Evolutionary conservation across 2,888 invertebrate species (phyloP), one percentile per base, ranked within the genome.

Genomic region (Drosophila dives): DNA sequence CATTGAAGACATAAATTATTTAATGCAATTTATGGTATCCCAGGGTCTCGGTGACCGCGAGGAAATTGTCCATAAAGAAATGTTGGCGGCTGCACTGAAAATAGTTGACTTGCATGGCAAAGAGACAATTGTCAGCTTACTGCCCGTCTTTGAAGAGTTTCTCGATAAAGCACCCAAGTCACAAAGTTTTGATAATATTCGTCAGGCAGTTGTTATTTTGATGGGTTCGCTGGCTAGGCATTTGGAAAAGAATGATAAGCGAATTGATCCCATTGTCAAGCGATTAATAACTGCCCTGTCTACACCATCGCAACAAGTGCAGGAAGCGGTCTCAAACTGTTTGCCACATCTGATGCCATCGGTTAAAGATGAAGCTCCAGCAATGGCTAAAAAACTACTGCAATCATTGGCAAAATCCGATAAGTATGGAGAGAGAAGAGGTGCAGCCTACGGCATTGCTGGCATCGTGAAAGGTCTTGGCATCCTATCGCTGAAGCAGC

Each of bases 151-250:
- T 93, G 98, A 99, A 93, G 95, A 97, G 75, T 98, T 98, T 92
- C 95, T 99, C 93, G 97, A 98, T 92, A 97, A 96, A 91, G 98
- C 99, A 1, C 98, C 99, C 0, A 97, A 98, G 92, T 97, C 97
- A 0, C 96, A 97, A 40, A 95, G 95, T 70, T 98, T 95, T 92
- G 99, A 99, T 93, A 96, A 97, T 17, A 97, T 99, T 61, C 95
- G 99, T 26, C 99, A 99, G 93, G 97, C 98, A 73, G 98, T 99
- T 63, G 98, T 99, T 63, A 97, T 99, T 91, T 94, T 99, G 64
- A 98, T 99, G 97, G 99, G 99, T 6, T 98, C 98, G 0, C 94
- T 99, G 83, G 99, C 99, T n/a, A 95, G 98, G 50, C 99, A 99
- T 95, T 95, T 99, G 89, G 98, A 97, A 85, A 97, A 97, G 75